Percentiles rank a stretch among this genome's conserved stretches.
phyloP scores from a whole-genome alignment of 2,797 vertebrate species.

The Anas bernieri region DNA sequence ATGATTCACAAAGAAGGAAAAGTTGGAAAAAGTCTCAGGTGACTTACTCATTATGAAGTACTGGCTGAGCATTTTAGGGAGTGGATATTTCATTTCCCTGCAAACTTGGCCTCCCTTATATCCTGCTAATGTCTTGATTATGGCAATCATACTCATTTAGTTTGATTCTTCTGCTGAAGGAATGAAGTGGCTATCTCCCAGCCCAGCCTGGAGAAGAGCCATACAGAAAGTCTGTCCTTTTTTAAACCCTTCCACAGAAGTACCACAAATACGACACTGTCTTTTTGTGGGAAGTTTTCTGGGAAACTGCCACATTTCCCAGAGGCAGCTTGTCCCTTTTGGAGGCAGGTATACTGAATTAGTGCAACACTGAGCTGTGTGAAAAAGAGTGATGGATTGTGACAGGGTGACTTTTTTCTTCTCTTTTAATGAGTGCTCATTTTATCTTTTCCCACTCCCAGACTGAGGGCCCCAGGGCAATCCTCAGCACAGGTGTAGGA shows the following conservation, averaged over 20 bases:
- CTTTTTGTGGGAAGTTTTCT: neutral
- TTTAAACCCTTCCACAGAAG: neutral
- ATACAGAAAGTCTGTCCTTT: neutral
- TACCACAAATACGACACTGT: neutral
- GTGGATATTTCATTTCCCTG: neutral
- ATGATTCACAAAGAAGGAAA: neutral
- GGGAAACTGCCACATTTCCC: neutral
- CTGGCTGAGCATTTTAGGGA: neutral
- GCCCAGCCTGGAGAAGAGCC: neutral
- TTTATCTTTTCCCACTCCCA: neutral
- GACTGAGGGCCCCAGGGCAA: neutral
- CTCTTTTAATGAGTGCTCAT: neutral
- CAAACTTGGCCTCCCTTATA: neutral
- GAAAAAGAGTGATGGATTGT: neutral
- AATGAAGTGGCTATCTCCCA: neutral
- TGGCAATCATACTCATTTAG: neutral
- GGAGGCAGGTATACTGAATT: neutral
- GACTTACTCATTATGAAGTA: neutral
- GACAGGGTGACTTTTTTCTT: neutral
- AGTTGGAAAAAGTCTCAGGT: neutral
- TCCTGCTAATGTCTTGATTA: neutral
- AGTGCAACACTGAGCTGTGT: neutral
- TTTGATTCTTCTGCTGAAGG: neutral
- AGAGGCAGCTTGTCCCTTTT: neutral
- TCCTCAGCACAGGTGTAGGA: slow-evolving; percentile 12